phyloP scores from a whole-genome alignment of 2,888 invertebrate genomes.

The Dendrolimus pini region DNA sequence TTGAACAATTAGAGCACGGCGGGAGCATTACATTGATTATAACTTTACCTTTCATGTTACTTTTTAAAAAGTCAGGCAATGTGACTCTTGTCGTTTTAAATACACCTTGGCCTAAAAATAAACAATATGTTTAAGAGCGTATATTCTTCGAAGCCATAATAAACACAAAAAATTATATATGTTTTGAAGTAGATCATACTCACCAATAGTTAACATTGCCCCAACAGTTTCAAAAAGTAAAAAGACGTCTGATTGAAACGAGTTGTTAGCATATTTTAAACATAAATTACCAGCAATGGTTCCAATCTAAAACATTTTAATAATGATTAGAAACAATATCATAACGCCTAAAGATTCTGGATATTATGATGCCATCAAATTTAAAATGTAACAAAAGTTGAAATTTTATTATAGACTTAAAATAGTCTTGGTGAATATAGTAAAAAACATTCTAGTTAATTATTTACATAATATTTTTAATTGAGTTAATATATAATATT shows the following conservation, averaged over 20 bases:
- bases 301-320: conserved; percentile 72
- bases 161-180: no score
- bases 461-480: neutral
- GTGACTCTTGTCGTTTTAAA: conserved; percentile 31
- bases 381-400: no score
- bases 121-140: no score
- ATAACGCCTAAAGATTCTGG: no score
- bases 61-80: conserved; percentile 73
- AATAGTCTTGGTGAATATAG: no score
- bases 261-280: conserved; percentile 80
- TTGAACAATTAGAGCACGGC: conserved; percentile 64
- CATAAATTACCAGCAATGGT: conserved; percentile 82
- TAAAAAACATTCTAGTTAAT: no score
- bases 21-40: conserved; percentile 79
- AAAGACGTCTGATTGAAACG: conserved; percentile 87
- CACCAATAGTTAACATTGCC: conserved; percentile 58
- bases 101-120: conserved; percentile 29
- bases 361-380: no score
- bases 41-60: conserved; percentile 80
- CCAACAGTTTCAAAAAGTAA: conserved; percentile 77
- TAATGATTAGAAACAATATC: neutral
- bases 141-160: no score
- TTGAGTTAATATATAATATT: neutral
- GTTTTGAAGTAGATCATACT: neutral
- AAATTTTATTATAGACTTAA: no score